Conservation (phyloP, 2,113 vertebrate genomes). For the Butorides virescens region DNA sequence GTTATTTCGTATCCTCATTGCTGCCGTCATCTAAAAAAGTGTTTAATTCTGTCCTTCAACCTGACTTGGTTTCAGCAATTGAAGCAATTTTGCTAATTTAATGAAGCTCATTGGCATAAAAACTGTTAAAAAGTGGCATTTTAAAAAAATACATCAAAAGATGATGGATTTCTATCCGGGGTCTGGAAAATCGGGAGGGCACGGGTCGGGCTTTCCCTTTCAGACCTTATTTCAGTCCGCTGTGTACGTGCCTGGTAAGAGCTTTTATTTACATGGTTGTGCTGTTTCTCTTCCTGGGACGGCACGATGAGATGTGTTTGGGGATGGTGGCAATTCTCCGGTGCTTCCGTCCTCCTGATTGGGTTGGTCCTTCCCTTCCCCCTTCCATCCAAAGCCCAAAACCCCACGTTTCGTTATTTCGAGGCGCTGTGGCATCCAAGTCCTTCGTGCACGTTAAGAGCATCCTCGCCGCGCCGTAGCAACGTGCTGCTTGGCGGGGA, state of each 20-base stretch:
- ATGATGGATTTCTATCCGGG: rapidly evolving
- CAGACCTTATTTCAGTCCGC: background rate
- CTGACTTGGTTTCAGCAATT: background rate
- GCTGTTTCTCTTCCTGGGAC: background rate
- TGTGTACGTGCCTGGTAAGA: rapidly evolving
- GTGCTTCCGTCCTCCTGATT: background rate
- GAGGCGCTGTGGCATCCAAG: background rate
- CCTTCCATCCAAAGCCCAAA: background rate
- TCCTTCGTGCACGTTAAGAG: rapidly evolving
- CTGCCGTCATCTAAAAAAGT: background rate
- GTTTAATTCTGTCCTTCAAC: background rate
- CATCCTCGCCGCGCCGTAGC: rapidly evolving
- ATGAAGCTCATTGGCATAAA: background rate
- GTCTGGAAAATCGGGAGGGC: background rate
- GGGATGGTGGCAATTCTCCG: background rate
- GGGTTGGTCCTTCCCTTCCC: background rate
- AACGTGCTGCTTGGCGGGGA: rapidly evolving
- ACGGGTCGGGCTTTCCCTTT: background rate
- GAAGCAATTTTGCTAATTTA: background rate
- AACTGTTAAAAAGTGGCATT: background rate
- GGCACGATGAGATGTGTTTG: rapidly evolving
- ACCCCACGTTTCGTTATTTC: rapidly evolving
- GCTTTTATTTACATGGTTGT: too few species aligned
- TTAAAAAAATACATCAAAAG: background rate
- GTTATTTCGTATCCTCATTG: background rate